Evolutionary conservation across 2,113 vertebrate genomes (phyloP), one percentile per base, ranked within the genome.

Genomic region (Tragulus kanchil): DNA sequence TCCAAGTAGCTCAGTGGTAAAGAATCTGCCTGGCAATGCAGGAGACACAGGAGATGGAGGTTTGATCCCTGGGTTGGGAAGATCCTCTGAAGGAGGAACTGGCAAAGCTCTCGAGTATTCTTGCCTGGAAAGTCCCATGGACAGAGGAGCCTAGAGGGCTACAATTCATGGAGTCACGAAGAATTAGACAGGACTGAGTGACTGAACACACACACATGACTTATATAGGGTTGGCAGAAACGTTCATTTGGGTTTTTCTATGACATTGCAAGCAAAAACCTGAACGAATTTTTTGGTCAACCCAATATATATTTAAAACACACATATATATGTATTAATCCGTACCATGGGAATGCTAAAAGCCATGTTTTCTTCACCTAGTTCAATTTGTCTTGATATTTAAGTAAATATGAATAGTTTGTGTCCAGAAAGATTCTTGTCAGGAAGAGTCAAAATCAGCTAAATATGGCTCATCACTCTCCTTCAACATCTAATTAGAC

Each of bases 391-490:
- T 19, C 67, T 89, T 7, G 1, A 0, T 3, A 79, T 21, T 67
- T 90, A 93, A 45, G 26, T 31, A 21, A 71, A 92, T 75, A 52
- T 14, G 48, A 97, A 58, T 50, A 17, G 61, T 73, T 65, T 9
- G 25, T 85, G n/a, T 45, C 96, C 11, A 26, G 93, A 78, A 95
- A 65, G 81, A 48, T 23, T 96, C 28, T 78, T 28, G 25, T 71
- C 89, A 45, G 48, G 23, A 94, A 97, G 81, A 94, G 36, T 85
- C 56, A 23, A 86, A 65, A 85, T 61, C 28, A 42, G 61, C 85
- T 93, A 91, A 94, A 90, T 54, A 69, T n/a, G 61, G 96, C 96
- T 97, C 93, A 45, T 85, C 58, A 87, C 71, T 93, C 65, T 98
- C 79, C 84, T 96, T 96, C 93, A 97, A 77, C 4, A 79, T 94